phyloP scores from a whole-genome alignment of 1,140 invertebrate species.

The Mercenaria mercenaria region DNA sequence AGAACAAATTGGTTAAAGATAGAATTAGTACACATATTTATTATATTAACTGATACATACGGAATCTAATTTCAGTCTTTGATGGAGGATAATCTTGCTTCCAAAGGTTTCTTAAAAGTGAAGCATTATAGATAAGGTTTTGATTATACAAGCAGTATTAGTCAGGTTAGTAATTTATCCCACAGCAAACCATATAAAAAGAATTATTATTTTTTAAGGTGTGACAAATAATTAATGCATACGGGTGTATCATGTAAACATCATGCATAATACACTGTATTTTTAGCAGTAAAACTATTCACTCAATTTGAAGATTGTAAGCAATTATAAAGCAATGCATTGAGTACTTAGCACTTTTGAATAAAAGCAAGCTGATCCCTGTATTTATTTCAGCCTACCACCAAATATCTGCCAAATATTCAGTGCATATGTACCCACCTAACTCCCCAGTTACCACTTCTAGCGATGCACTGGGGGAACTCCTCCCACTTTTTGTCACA shows the following conservation, averaged over 20 bases:
- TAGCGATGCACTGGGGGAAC: constrained; percentile 93
- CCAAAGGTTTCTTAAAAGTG: background rate
- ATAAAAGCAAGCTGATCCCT: background rate
- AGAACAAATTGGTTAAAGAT: background rate
- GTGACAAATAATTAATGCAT: too few species aligned
- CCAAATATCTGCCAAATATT: constrained; percentile 5
- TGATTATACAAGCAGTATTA: background rate
- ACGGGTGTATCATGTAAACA: too few species aligned
- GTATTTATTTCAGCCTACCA: background rate
- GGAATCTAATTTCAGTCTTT: background rate
- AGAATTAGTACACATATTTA: constrained; percentile 10
- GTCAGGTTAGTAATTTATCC: constrained; percentile 5
- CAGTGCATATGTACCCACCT: constrained; percentile 90
- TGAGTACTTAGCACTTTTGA: background rate
- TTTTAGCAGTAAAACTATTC: too few species aligned
- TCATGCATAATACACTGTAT: too few species aligned
- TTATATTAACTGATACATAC: background rate
- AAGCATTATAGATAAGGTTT: background rate
- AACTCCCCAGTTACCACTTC: constrained; percentile 98
- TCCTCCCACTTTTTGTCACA: constrained; percentile 96
- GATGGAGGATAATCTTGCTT: background rate
- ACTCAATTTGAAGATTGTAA: too few species aligned
- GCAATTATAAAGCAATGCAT: too few species aligned
- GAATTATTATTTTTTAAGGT: too few species aligned
- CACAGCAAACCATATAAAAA: background rate